Evolutionary conservation across 2,888 invertebrate genomes (phyloP).

Genomic region (Beris morrisii): DNA sequence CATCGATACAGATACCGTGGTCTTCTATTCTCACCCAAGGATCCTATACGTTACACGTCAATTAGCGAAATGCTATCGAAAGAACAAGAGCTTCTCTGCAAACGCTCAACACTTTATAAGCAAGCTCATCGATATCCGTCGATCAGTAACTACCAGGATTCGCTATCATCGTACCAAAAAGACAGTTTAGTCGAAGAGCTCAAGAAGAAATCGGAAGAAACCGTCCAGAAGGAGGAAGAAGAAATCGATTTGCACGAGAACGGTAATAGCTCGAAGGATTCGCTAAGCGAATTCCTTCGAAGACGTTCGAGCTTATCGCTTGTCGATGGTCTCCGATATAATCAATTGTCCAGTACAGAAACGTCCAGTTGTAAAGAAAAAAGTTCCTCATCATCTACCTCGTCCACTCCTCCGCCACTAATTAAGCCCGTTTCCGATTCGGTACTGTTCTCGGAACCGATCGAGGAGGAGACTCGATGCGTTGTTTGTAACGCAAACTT

Average conservation of each 20-base stretch:
- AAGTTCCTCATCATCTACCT: conserved; percentile 56
- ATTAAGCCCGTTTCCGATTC: conserved; percentile 44
- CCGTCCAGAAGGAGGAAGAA: conserved; percentile 45
- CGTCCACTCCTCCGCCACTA: conserved; percentile 53
- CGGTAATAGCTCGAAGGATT: conserved; percentile 42
- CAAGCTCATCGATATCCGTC: conserved; percentile 38
- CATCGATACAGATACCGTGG: conserved; percentile 49
- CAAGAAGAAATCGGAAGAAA: conserved; percentile 45
- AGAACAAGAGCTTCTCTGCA: conserved; percentile 48
- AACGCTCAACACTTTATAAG: conserved; percentile 36
- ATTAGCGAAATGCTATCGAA: conserved; percentile 54
- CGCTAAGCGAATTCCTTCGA: conserved; percentile 47
- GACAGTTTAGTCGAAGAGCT: conserved; percentile 44
- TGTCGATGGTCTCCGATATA: conserved; percentile 49
- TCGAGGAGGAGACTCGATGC: conserved; percentile 65
- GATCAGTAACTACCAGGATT: conserved; percentile 43
- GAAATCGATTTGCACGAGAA: conserved; percentile 43
- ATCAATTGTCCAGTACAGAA: conserved; percentile 45
- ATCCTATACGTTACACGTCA: conserved; percentile 50
- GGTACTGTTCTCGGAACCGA: conserved; percentile 53
- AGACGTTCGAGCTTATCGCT: conserved; percentile 46
- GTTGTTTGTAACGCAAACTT: conserved; percentile 84
- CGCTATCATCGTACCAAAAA: conserved; percentile 41
- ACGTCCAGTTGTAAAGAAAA: conserved; percentile 55
- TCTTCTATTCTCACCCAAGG: conserved; percentile 52